Evolutionary conservation across 2,888 invertebrate genomes (phyloP), one percentile per base, ranked within the genome.

Genomic region (Chalcis sispes): DNA sequence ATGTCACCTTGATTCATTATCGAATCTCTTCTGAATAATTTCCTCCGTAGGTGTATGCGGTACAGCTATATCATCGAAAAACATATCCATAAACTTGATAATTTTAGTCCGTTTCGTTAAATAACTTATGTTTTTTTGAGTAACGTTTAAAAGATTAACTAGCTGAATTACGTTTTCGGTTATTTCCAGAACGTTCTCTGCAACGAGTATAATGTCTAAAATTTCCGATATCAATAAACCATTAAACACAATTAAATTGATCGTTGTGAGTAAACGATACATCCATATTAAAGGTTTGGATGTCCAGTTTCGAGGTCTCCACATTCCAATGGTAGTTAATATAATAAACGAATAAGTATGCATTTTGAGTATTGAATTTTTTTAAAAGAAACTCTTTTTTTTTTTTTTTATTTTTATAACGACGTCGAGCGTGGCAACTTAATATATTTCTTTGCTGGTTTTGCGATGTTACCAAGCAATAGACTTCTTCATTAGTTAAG

Each of bases 151-250:
- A 1, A 71, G 18, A 8, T 71, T 75, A 1, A 71, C 13, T 2
- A 71, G 66, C 13, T 71, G 75, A 5, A 75, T 61, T 59, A 71
- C 46, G 29, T 71, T 75, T 18, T 65, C 65, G 1, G 36, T 52
- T 20, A 75, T 20, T 54, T 75, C 42, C 15, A 52, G 62, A 13
- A 71, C 36, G n/a, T 71, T 75, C 40, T 75, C 59, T 2, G 71
- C 61, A 0, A 59, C 0, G 7, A 70, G 42, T n/a, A 75, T 2
- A 15, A 75, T 59, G 23, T 75, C 75, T 15, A 75, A 40, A 25
- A 75, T 52, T 52, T 75, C 59, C 1, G 69, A 71, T 8, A 75
- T 10, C 59, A 75, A 52, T 18, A 71, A 75, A 8, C 52, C 2
- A 10, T 65, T 71, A 36, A 15, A 65, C 0, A 75, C 23, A 4